Conservation (phyloP, 2,113 vertebrate species). For the Psilopogon haemacephalus region DNA sequence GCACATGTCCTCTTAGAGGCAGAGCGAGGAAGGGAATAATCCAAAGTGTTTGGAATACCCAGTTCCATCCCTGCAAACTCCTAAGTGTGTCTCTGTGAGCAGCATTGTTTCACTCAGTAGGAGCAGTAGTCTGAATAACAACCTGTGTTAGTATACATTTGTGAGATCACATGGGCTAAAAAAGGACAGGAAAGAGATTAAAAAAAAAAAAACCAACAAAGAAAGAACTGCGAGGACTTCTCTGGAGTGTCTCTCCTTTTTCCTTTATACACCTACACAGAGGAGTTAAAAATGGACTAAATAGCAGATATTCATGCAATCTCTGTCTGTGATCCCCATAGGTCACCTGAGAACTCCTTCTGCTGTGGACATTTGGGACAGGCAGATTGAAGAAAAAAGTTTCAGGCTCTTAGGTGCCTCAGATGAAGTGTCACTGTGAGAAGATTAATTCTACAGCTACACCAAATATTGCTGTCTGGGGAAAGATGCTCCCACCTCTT, state of each 20-base stretch:
- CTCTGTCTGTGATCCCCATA: neutral
- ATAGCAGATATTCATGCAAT: slow-evolving; percentile 24
- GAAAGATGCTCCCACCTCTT: neutral
- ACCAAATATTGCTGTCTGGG: neutral
- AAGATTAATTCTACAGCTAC: neutral
- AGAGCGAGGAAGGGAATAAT: neutral
- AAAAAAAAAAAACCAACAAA: neutral
- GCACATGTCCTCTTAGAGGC: neutral
- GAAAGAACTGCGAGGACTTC: neutral
- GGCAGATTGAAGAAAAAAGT: neutral
- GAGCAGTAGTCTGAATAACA: neutral
- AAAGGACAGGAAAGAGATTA: neutral
- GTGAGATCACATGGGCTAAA: neutral
- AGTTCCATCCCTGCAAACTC: neutral
- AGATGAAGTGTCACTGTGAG: neutral
- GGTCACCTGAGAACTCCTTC: slow-evolving; percentile 38
- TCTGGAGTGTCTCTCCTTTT: neutral
- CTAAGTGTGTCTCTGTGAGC: neutral
- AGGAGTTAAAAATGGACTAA: slow-evolving; percentile 21
- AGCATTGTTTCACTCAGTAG: neutral
- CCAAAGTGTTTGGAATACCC: neutral
- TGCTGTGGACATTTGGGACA: neutral
- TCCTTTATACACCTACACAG: neutral
- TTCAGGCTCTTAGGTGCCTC: neutral
- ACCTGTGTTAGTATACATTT: neutral